phyloP scores from a whole-genome alignment of 2,113 vertebrate genomes.

The Eleginops maclovinus region DNA sequence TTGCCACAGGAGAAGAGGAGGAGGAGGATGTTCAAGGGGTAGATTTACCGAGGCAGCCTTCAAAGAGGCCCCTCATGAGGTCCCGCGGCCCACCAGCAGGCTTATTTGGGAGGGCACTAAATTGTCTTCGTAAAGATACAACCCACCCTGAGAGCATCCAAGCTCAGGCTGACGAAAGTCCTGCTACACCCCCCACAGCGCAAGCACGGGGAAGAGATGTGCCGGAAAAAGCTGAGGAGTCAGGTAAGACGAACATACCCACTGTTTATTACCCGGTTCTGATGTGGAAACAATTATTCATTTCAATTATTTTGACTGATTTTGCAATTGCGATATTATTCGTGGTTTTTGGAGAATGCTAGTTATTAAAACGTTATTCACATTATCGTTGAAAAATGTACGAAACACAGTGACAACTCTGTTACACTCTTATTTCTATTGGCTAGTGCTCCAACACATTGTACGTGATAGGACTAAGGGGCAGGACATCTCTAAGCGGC shows the following conservation, averaged over 20 bases:
- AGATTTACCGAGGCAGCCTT: constrained; percentile 76
- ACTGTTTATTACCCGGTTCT: neutral
- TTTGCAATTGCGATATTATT: too few relatives aligned
- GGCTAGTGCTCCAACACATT: too few relatives aligned
- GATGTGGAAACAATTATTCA: too few relatives aligned
- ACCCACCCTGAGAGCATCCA: constrained; percentile 54
- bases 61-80: constrained; percentile 86
- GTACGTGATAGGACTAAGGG: too few relatives aligned
- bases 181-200: constrained; percentile 30
- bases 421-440: too few relatives aligned
- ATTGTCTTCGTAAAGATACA: constrained; percentile 81
- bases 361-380: too few relatives aligned
- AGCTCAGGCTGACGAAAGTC: constrained; percentile 31
- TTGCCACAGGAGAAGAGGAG: constrained; percentile 19
- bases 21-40: constrained; percentile 71
- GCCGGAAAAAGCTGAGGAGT: constrained; percentile 73
- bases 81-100: constrained; percentile 73
- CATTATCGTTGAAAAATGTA: too few relatives aligned
- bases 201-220: constrained; percentile 55
- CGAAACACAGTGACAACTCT: too few relatives aligned
- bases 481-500: too few relatives aligned
- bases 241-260: constrained; percentile 65
- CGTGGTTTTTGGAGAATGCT: too few relatives aligned
- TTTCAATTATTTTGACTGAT: too few relatives aligned
- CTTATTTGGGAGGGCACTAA: constrained; percentile 86